Evolutionary conservation across 2,888 invertebrate genomes (phyloP), one percentile per base, ranked within the genome.

Genomic region (Conus canariensis): DNA sequence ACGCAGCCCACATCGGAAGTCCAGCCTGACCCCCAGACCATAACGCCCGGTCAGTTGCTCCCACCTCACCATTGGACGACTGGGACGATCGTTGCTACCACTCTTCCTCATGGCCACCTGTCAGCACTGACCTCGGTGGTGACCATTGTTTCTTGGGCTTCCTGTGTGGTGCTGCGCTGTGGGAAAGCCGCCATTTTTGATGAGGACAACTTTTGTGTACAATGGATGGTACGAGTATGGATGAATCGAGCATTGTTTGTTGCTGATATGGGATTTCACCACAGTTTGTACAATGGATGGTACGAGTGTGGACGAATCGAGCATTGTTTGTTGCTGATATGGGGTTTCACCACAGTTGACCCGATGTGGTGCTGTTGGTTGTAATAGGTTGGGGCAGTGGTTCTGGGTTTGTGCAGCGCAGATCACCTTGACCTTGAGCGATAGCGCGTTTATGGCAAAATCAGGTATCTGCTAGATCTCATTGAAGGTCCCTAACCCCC

Each of bases 91-190:
- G 16, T 64, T 64, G 74, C 74, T 22, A 7, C 74, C n/a, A 0
- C n/a, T n/a, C n/a, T n/a, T 9, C n/a, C n/a, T 22, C n/a, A 9
- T 25, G 74, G 22, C 25, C 74, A 2, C n/a, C 22, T 74, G 74
- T n/a, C n/a, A 19, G 5, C 22, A 3, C 9, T 74, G 74, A 74
- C 74, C 22, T 74, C 45, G 45, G 45, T n/a, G 10, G 22, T 22
- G 74, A 74, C 74, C n/a, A 74, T n/a, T 25, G n/a, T n/a, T 74
- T 9, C n/a, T 74, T n/a, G 74, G 74, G 74, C 74, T 74, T 74
- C 74, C 74, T 74, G n/a, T 7, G 7, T 74, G 22, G n/a, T 74
- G 74, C 74, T 74, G 74, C 74, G 1, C n/a, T 74, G 74, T 74
- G 74, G 25, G 74, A 30, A 30, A 30, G 30, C 30, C 22, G 8